Base-by-base conservation (phyloP, 2,888 invertebrate genomes). In the Aleiodes alternator region DNA sequence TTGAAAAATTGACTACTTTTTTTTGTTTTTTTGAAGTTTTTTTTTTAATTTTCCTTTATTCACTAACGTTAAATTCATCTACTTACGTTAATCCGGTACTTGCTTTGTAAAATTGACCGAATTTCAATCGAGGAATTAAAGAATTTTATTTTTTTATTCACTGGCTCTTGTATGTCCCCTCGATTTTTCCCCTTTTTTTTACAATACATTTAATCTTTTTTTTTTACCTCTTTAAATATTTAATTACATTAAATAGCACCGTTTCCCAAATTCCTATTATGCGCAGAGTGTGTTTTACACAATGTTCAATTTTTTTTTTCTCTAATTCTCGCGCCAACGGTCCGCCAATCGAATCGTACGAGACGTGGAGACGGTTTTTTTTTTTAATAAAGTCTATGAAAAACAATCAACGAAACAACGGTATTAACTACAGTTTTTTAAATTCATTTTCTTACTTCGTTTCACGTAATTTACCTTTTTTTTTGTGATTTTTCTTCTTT, bases 381-480 rank as follows among this genome's bases (percentile, higher is more conserved):
- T 38, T 71, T 50, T 69, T 43, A 86, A 89, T 89, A 89, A 88
- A 89, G 86, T 89, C 87, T 89, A 88, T 86, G 76, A 77, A 87
- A 89, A 88, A 89, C 88, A 87, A 88, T 88, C 76, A 88, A 88
- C 88, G 80, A 82, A 89, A 88, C 86, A 89, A 89, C 89, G 83
- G 81, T 87, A 86, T 80, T 85, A 74, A 84, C 85, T 86, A 87
- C 80, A 84, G 80, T 83, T 82, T 79, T 83, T 64, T 16, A 34
- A 16, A 64, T 14, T 59, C 34, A 12, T 50, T 61, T 43, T 14
- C 16, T 61, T 38, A 14, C 23, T 23, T 73, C 43, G 43, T 43
- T 64, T 59, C 59, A 59, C n/a, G 12, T 61, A 69, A 75, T 73
- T 23, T 23, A 23, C 23, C 23, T 23, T 69, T 72, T 70, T 72